These are phyloP conservation scores for Bimastos eiseni DNA, from an alignment of 2,888 invertebrate species.

Conservation along the genomic window DNA sequence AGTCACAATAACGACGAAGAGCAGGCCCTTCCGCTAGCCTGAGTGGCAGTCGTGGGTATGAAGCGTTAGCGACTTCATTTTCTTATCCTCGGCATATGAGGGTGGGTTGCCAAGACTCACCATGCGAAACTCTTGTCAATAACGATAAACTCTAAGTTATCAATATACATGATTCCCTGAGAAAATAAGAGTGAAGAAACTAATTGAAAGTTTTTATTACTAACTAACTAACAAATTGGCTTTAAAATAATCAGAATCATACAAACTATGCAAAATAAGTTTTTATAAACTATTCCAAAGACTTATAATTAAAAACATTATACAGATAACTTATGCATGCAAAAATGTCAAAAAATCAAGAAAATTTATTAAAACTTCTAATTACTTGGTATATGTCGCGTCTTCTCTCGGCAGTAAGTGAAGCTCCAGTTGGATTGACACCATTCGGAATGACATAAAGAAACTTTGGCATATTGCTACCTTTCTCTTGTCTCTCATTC, in stretches of 20 bases:
- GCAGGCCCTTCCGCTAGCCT: no score
- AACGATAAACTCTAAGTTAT: no score
- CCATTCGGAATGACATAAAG: constrained; percentile 78
- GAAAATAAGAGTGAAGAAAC: no score
- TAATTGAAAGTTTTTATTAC: no score
- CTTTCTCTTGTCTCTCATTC: constrained; percentile 59
- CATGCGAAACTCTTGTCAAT: no score
- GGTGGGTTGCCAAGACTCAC: no score
- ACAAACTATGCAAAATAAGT: background rate
- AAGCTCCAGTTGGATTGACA: constrained; percentile 76
- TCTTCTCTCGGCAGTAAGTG: constrained; percentile 71
- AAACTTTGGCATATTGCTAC: constrained; percentile 70
- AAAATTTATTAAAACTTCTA: background rate
- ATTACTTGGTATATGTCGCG: constrained; percentile 70
- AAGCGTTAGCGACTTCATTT: no score
- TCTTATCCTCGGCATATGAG: no score
- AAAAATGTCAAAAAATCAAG: background rate
- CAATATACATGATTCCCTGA: background rate
- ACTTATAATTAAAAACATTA: background rate
- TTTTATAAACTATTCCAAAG: background rate
- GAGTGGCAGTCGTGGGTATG: no score
- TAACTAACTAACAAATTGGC: no score
- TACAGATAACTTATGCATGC: background rate
- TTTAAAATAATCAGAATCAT: background rate
- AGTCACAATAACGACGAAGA: no score